Conservation (phyloP, 1,140 invertebrate species). For the Tenebrio molitor region DNA sequence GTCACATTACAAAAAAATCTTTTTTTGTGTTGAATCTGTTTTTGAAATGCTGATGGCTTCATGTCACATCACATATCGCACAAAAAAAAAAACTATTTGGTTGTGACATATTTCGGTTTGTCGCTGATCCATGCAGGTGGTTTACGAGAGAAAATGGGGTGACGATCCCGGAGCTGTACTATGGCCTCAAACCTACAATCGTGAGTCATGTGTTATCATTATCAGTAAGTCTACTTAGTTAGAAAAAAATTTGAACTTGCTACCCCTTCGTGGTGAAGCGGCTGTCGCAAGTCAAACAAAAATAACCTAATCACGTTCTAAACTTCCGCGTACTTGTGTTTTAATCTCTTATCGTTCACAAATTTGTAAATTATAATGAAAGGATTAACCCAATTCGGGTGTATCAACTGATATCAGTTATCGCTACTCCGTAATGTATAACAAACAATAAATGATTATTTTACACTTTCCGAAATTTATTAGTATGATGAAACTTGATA, state of each 20-base stretch:
- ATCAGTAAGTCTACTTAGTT: conserved; percentile 19
- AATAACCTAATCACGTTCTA: conserved; percentile 14
- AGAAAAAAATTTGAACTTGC: conserved; percentile 20
- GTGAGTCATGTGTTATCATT: conserved; percentile 25
- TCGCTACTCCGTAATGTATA: neutral
- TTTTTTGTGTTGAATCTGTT: too few relatives aligned
- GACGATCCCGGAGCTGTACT: conserved; percentile 46
- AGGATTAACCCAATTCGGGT: conserved; percentile 29
- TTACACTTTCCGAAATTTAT: neutral
- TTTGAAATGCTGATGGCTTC: too few relatives aligned
- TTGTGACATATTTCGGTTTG: neutral
- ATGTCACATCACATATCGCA: too few relatives aligned
- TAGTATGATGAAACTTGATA: neutral
- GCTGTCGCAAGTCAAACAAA: neutral
- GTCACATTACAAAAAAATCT: too few relatives aligned
- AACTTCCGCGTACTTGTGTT: conserved; percentile 33
- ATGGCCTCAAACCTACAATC: conserved; percentile 2
- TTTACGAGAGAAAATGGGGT: conserved; percentile 2
- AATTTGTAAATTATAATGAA: conserved; percentile 28
- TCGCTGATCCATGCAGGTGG: neutral
- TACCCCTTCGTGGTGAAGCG: neutral
- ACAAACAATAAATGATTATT: conserved; percentile 14
- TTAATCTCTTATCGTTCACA: conserved; percentile 19
- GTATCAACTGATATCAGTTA: conserved; percentile 9
- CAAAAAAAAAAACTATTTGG: neutral